phyloP scores from a whole-genome alignment of 2,888 invertebrate species.

The Tanaodytes sp. region DNA sequence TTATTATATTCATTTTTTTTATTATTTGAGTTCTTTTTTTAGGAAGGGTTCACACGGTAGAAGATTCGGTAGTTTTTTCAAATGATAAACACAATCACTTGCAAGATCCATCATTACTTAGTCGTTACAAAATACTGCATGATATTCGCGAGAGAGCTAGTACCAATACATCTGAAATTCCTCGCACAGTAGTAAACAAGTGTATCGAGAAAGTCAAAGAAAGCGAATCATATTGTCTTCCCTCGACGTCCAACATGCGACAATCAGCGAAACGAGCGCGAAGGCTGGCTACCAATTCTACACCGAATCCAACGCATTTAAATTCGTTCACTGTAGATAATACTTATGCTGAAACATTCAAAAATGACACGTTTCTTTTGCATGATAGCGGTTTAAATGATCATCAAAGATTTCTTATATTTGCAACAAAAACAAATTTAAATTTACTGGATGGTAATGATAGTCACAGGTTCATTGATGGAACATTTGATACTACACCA shows the following conservation, averaged over 20 bases:
- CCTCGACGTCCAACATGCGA: not conserved
- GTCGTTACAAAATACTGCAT: not conserved
- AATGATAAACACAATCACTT: conserved; percentile 3
- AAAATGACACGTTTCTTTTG: conserved; percentile 10
- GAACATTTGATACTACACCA: conserved; percentile 55
- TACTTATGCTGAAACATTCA: conserved; percentile 5
- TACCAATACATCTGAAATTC: not conserved
- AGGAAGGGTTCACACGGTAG: conserved; percentile 1
- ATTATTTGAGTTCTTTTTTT: not conserved
- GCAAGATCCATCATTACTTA: not conserved
- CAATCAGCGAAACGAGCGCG: conserved; percentile 14
- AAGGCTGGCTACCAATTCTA: not conserved
- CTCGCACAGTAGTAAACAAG: conserved; percentile 3
- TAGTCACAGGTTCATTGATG: conserved; percentile 48
- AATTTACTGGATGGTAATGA: not conserved
- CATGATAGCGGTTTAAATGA: conserved; percentile 7
- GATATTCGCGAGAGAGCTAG: conserved; percentile 8
- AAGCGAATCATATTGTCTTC: not conserved
- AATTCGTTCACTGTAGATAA: conserved; percentile 13
- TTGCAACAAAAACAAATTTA: conserved; percentile 15
- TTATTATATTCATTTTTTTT: conserved; percentile 1
- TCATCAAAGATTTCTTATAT: conserved; percentile 4
- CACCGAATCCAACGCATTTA: conserved; percentile 8
- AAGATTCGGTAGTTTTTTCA: not conserved
- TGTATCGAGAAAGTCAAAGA: not conserved